Evolutionary conservation across 2,888 invertebrate species (phyloP), one percentile per base, ranked within the genome.

Genomic region (Tridacna gigas): DNA sequence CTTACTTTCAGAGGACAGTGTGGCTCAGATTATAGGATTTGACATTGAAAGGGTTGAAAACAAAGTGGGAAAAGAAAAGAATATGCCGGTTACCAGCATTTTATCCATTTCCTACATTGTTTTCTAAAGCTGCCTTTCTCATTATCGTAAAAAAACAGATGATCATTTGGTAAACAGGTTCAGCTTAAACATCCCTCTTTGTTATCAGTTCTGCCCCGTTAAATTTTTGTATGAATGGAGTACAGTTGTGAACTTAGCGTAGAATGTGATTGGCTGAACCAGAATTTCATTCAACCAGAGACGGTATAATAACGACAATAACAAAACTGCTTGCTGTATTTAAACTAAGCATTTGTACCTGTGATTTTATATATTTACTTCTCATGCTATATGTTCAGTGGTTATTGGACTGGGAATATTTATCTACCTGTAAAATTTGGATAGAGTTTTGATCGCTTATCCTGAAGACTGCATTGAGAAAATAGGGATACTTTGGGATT

Each of bases 241-340:
- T 71, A 22, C 1, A 51, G 71, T 51, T 47, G 71, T 71, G 26
- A 71, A 48, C 45, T 26, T 71, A 63, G 71, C 37, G 71, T 71
- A 71, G 51, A 71, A 71, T 80, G 45, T 80, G 80, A 80, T 80
- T 80, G 80, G 80, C 25, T 63, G 76, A 76, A 63, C 0, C 25
- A 26, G 22, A 51, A 37, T 73, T 77, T 77, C 80, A 80, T 80
- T 80, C 80, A 80, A 65, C 71, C 76, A 63, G 71, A 71, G 71
- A 71, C 15, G 71, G 71, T 71, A 71, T 71, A 71, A 51, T 71
- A 71, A 15, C 45, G 71, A 51, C 71, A 47, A 45, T 67, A 67
- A 37, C 28, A 71, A 51, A 37, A 22, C 51, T 28, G 47, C 51
- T 51, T 20, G 11, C 71, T 22, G 71, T 71, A 71, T 51, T 28